phyloP scores from a whole-genome alignment of 2,113 vertebrate species.

The Microcebus tavaratra region DNA sequence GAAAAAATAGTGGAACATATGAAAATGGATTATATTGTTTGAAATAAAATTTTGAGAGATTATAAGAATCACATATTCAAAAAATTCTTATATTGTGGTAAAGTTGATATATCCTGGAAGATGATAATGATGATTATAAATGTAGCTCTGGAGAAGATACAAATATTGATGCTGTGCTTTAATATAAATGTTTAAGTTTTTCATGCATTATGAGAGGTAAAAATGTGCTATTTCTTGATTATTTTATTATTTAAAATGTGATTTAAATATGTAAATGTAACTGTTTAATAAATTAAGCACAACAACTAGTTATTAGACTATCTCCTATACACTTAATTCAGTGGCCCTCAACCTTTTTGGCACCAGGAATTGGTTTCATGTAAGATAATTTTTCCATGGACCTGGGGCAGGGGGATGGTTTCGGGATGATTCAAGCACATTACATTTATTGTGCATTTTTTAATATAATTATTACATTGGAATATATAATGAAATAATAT shows the following conservation, averaged over 20 bases:
- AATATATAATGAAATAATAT: too few species aligned
- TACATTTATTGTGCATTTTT: too few species aligned
- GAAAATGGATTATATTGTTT: background rate
- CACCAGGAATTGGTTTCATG: too few species aligned
- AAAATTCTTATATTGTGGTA: background rate
- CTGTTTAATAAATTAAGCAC: background rate
- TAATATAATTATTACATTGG: too few species aligned
- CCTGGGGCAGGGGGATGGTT: too few species aligned
- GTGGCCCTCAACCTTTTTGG: too few species aligned
- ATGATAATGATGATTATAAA: background rate
- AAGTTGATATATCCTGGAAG: background rate
- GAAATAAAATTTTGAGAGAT: background rate
- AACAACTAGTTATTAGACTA: background rate
- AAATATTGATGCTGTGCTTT: background rate
- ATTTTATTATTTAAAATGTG: background rate
- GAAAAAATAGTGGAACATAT: background rate
- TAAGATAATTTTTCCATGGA: too few species aligned
- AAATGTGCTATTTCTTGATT: background rate
- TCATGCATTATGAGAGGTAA: background rate
- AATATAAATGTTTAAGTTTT: background rate
- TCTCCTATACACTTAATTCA: background rate
- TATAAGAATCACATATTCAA: background rate
- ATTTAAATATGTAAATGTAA: constrained; percentile 1
- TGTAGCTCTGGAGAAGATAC: background rate
- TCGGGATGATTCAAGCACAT: too few species aligned